phyloP scores from a whole-genome alignment of 2,113 vertebrate genomes.

The Solea solea region DNA sequence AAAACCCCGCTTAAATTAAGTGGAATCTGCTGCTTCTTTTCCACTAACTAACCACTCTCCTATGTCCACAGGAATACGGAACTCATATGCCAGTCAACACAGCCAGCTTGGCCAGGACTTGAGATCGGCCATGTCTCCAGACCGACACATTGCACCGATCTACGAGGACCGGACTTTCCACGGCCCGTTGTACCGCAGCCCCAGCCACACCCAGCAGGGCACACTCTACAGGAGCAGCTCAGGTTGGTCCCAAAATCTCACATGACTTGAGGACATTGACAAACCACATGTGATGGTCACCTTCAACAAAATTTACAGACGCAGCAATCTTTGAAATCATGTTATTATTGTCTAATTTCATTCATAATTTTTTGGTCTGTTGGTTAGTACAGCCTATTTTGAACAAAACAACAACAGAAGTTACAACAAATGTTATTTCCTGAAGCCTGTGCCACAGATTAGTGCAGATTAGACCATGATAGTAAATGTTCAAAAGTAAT shows the following conservation, averaged over 20 bases:
- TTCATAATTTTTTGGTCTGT: too few species aligned
- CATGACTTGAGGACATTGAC: neutral
- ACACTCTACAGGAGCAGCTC: conserved; percentile 88
- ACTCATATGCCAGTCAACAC: conserved; percentile 94
- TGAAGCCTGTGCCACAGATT: too few species aligned
- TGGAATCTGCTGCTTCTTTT: too few species aligned
- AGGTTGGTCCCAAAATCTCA: conserved; percentile 77
- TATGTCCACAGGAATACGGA: conserved; percentile 85
- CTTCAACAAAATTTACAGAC: too few species aligned
- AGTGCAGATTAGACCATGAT: too few species aligned
- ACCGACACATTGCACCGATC: conserved; percentile 93
- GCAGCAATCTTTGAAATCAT: too few species aligned
- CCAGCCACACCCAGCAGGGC: conserved; percentile 88
- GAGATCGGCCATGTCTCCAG: conserved; percentile 90
- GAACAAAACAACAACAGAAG: too few species aligned
- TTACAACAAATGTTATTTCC: too few species aligned
- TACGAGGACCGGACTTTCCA: conserved; percentile 94
- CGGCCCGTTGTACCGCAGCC: conserved; percentile 91
- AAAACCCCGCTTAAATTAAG: too few species aligned
- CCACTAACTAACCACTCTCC: neutral
- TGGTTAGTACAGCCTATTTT: too few species aligned
- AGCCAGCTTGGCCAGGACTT: conserved; percentile 91
- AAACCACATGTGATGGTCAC: neutral
- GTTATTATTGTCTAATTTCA: too few species aligned
- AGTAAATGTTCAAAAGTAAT: neutral